Conservation (phyloP, 1,140 invertebrate species). For the Drosophila varians region DNA sequence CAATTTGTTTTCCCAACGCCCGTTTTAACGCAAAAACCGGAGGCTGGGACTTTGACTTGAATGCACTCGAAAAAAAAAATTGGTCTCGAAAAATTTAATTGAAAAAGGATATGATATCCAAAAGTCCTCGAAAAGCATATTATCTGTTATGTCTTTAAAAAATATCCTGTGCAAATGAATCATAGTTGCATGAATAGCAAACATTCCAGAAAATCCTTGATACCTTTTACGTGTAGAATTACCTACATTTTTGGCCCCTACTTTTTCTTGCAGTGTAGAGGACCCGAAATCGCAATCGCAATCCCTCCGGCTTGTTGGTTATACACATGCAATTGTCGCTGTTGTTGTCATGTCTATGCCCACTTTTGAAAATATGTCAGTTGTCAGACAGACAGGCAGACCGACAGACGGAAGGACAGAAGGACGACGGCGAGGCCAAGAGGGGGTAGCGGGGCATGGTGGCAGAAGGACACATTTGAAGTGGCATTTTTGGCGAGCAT, state of each 20-base stretch:
- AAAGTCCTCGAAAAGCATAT: no score
- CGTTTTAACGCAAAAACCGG: constrained; percentile 65
- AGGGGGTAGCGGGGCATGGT: background rate
- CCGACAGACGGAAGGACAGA: background rate
- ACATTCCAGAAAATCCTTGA: no score
- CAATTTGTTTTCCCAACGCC: constrained; percentile 80
- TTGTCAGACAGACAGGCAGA: constrained; percentile 46
- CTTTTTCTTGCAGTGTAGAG: background rate
- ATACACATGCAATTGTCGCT: constrained; percentile 55
- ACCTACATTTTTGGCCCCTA: rapidly evolving
- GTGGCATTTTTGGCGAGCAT: constrained; percentile 78
- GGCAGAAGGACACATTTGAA: constrained; percentile 47
- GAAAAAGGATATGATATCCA: no score
- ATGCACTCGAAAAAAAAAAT: constrained; percentile 11
- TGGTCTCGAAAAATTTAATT: no score
- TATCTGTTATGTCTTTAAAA: no score
- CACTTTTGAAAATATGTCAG: constrained; percentile 77
- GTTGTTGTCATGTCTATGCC: constrained; percentile 79
- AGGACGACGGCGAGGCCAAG: background rate
- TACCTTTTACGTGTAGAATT: background rate
- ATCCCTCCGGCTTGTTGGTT: constrained; percentile 38
- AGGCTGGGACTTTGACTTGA: constrained; percentile 63
- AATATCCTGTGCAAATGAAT: no score
- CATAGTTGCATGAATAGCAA: no score
- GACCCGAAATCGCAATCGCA: constrained; percentile 30